phyloP scores from a whole-genome alignment of 2,113 vertebrate species.

The Halichoeres trimaculatus region DNA sequence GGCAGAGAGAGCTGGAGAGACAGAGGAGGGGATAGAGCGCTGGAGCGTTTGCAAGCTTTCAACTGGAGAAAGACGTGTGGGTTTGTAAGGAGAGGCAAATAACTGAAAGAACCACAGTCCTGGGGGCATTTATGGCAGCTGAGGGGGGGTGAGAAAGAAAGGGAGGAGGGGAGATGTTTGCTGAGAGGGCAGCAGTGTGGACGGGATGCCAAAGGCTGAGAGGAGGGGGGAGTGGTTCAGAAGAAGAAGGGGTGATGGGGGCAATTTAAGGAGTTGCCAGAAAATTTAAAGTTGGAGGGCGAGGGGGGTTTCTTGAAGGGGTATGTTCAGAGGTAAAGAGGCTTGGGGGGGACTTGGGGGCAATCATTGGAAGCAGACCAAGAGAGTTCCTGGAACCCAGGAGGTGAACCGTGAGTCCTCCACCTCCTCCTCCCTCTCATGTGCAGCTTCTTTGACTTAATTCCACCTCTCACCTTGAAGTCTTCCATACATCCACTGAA shows the following conservation, averaged over 20 bases:
- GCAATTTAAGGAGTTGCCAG: constrained; percentile 68
- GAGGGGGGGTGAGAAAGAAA: constrained; percentile 13
- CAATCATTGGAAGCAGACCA: constrained; percentile 76
- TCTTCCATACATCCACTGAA: neutral
- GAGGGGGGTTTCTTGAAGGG: constrained; percentile 48
- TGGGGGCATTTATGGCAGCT: constrained; percentile 70
- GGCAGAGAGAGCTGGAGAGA: constrained; percentile 23
- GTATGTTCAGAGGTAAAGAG: constrained; percentile 61
- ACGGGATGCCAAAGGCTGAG: constrained; percentile 60
- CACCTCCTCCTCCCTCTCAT: constrained; percentile 16
- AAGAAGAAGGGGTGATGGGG: constrained; percentile 68
- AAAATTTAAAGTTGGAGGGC: constrained; percentile 50
- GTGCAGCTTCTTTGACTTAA: constrained; percentile 35
- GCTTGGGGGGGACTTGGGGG: constrained; percentile 53
- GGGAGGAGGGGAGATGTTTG: constrained; percentile 58
- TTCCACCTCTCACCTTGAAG: neutral
- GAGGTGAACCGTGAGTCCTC: constrained; percentile 66
- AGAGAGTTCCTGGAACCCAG: constrained; percentile 80
- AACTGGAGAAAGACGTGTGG: constrained; percentile 51
- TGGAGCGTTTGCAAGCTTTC: constrained; percentile 31
- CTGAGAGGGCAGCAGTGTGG: constrained; percentile 66
- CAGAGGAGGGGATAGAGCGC: constrained; percentile 11
- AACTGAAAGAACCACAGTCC: constrained; percentile 71
- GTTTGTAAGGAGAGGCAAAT: constrained; percentile 66
- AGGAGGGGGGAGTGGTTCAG: constrained; percentile 46